Evolutionary conservation across 2,888 invertebrate genomes (phyloP).

Genomic region (Patella depressa): DNA sequence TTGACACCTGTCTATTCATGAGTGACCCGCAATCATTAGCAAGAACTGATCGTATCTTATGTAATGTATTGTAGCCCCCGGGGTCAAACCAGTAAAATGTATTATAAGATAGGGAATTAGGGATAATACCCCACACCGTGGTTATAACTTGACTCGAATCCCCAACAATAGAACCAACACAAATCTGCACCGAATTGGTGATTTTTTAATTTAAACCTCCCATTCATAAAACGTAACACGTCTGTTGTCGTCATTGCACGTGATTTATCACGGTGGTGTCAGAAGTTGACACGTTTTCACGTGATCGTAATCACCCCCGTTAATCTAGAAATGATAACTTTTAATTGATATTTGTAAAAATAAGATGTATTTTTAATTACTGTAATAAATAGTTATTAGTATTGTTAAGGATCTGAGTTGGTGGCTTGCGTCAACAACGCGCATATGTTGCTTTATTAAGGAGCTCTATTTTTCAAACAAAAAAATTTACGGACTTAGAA

Average conservation of each 20-base stretch:
- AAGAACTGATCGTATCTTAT: too few species aligned
- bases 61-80: too few species aligned
- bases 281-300: background rate
- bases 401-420: too few species aligned
- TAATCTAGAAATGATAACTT: background rate
- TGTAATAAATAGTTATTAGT: too few species aligned
- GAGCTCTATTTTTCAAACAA: too few species aligned
- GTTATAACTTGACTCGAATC: background rate
- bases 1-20: background rate
- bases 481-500: too few species aligned
- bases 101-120: background rate
- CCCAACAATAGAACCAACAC: background rate
- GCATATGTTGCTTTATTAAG: too few species aligned
- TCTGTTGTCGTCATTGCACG: background rate
- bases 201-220: slow-evolving; percentile 3
- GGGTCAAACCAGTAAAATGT: too few species aligned
- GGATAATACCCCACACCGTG: slow-evolving; percentile 3
- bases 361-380: background rate
- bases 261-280: slow-evolving; percentile 6
- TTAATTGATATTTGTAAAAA: background rate
- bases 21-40: too few species aligned
- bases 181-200: background rate
- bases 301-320: background rate
- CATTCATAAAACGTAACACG: background rate
- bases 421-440: too few species aligned